phyloP scores from a whole-genome alignment of 2,113 vertebrate species.

The Semicossyphus pulcher region DNA sequence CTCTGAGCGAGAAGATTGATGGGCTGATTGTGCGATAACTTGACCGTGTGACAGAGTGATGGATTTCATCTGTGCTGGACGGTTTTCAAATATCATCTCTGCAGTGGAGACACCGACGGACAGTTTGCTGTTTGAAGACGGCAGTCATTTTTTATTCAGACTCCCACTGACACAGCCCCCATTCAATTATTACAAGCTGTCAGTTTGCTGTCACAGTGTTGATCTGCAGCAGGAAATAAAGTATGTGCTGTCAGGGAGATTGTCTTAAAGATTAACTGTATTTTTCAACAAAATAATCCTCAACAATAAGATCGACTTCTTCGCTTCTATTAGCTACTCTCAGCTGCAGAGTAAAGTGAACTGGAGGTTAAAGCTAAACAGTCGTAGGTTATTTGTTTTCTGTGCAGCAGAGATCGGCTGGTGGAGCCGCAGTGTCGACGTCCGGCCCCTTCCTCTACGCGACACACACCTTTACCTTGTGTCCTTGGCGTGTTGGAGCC shows the following conservation, averaged over 20 bases:
- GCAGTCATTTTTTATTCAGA: not conserved
- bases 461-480: too few species aligned
- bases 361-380: too few species aligned
- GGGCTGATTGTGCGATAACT: slow-evolving; percentile 11
- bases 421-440: too few species aligned
- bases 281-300: too few species aligned
- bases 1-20: slow-evolving; percentile 12
- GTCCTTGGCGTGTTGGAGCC: too few species aligned
- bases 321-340: too few species aligned
- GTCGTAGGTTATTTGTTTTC: too few species aligned
- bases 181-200: slow-evolving; percentile 1
- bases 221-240: not conserved
- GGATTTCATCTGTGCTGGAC: slow-evolving; percentile 35
- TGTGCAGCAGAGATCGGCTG: too few species aligned
- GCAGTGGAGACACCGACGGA: too few species aligned
- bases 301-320: too few species aligned
- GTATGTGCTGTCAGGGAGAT: not conserved
- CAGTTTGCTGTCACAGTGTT: slow-evolving; percentile 1
- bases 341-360: too few species aligned
- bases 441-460: too few species aligned
- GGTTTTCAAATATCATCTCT: slow-evolving; percentile 37
- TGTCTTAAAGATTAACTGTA: not conserved
- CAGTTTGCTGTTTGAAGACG: slow-evolving; percentile 14
- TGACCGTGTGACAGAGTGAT: slow-evolving; percentile 43
- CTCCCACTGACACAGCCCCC: slow-evolving; percentile 1